phyloP scores from a whole-genome alignment of 2,888 invertebrate species.

The Lottia scabra region DNA sequence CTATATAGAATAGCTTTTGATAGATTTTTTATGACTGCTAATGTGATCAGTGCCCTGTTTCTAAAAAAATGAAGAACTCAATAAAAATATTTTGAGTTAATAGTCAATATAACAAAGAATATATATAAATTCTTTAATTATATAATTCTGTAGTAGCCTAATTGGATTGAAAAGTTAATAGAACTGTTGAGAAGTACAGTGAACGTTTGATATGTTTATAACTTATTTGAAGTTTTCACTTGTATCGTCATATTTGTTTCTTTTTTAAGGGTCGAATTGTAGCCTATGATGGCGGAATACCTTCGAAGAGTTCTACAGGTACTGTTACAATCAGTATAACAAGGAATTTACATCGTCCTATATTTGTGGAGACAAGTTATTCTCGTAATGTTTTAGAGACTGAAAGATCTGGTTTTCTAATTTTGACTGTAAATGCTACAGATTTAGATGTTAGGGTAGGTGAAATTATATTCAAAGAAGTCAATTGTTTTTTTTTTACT shows the following conservation, averaged over 20 bases:
- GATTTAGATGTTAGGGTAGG: conserved; percentile 47
- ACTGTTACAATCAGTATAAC: conserved; percentile 45
- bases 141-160: too few species aligned
- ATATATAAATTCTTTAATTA: too few species aligned
- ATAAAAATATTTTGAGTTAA: too few species aligned
- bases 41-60: too few species aligned
- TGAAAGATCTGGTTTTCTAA: conserved; percentile 31
- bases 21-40: too few species aligned
- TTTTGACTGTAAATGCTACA: conserved; percentile 46
- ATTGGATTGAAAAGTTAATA: too few species aligned
- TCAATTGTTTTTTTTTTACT: too few species aligned
- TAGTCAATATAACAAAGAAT: too few species aligned
- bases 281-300: conserved; percentile 56
- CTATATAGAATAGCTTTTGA: too few species aligned
- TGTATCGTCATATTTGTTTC: background rate
- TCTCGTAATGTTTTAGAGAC: conserved; percentile 51
- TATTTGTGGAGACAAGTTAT: conserved; percentile 43
- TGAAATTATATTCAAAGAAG: too few species aligned
- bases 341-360: conserved; percentile 43
- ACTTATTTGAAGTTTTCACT: background rate
- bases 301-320: conserved; percentile 50
- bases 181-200: background rate
- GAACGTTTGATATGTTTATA: background rate
- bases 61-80: too few species aligned
- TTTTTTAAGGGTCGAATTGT: conserved; percentile 40